These are phyloP conservation scores for Esox niger DNA, from an alignment of 2,113 vertebrate genomes.

Conservation along the genomic window DNA sequence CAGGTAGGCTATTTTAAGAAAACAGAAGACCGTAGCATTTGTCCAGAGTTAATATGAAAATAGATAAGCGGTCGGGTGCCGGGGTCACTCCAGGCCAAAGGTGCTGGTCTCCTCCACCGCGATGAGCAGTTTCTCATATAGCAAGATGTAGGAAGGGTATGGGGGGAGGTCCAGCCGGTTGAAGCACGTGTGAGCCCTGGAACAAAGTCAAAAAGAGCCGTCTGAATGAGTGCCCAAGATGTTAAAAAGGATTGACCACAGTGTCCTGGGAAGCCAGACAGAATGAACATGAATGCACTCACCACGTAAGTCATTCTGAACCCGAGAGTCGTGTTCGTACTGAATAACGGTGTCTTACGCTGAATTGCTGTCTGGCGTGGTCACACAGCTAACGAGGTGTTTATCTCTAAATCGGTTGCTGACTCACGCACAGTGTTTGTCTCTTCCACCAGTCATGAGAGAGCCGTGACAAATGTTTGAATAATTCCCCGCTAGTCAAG, in stretches of 20 bases:
- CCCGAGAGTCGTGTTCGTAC: no score
- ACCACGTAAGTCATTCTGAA: no score
- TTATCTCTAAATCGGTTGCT: no score
- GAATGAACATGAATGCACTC: no score
- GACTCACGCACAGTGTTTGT: no score
- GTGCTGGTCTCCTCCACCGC: conserved; percentile 99
- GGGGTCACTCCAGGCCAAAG: conserved; percentile 93
- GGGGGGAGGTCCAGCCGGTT: conserved; percentile 96
- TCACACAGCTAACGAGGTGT: no score
- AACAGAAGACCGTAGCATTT: conserved; percentile 4
- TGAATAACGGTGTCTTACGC: no score
- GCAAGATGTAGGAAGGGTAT: conserved; percentile 92
- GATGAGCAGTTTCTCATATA: conserved; percentile 92
- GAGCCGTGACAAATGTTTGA: not conserved
- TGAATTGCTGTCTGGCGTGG: no score
- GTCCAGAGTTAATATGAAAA: not conserved
- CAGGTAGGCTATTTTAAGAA: conserved; percentile 15
- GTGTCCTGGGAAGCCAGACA: no score
- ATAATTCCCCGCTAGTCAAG: not conserved
- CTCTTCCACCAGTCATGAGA: no score
- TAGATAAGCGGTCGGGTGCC: not conserved
- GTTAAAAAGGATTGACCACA: no score
- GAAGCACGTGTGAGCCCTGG: conserved; percentile 96
- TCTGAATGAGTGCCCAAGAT: not conserved
- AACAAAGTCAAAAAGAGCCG: conserved; percentile 15